Conservation (phyloP, 2,888 invertebrate genomes). For the Yponomeuta sedellus region DNA sequence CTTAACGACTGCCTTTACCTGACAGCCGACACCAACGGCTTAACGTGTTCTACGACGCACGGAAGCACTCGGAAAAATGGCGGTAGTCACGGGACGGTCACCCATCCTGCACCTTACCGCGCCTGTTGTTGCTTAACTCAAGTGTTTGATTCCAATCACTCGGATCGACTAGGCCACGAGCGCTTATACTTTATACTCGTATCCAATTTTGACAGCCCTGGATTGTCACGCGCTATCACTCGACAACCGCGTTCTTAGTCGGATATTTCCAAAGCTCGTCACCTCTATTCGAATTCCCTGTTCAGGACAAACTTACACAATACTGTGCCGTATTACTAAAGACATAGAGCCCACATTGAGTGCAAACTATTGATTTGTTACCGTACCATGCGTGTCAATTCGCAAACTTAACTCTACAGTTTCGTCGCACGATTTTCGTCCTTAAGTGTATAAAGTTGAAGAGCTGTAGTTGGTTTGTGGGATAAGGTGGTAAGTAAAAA, state of each 20-base stretch:
- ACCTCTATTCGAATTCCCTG: constrained; percentile 36
- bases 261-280: constrained; percentile 72
- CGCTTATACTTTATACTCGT: too few species aligned
- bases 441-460: neutral
- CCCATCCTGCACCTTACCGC: too few species aligned
- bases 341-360: neutral
- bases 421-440: neutral
- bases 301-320: neutral
- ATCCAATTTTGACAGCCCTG: constrained; percentile 43
- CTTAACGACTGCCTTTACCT: too few species aligned
- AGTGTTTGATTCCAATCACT: too few species aligned
- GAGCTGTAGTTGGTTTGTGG: neutral
- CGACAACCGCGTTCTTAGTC: constrained; percentile 57
- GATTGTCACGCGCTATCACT: constrained; percentile 63
- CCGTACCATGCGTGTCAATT: constrained; percentile 7
- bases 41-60: too few species aligned
- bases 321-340: neutral
- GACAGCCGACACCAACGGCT: too few species aligned
- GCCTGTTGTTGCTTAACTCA: too few species aligned
- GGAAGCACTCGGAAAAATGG: too few species aligned
- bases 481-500: constrained; percentile 30
- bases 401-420: constrained; percentile 8
- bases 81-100: too few species aligned
- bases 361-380: neutral
- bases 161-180: too few species aligned